Percentiles rank a stretch among this genome's conserved stretches.
phyloP scores from a whole-genome alignment of 2,888 invertebrate genomes.

The Spatulosminthurus flaviceps region DNA sequence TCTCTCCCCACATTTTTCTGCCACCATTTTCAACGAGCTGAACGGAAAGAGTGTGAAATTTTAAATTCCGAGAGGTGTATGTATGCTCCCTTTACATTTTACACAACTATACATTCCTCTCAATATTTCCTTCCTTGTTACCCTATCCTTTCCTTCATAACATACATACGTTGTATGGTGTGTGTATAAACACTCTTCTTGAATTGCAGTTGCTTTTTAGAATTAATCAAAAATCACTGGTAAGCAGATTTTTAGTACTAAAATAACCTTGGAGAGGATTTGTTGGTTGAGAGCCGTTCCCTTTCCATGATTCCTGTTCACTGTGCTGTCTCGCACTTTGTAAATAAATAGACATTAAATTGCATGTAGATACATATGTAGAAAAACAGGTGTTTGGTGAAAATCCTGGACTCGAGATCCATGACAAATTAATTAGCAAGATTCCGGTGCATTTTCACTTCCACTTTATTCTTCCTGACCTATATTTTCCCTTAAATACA shows the following conservation, averaged over 20 bases:
- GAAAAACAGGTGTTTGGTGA: no score
- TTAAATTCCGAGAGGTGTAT: background rate
- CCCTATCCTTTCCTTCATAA: no score
- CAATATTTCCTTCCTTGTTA: background rate
- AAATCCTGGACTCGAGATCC: background rate
- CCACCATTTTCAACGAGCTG: no score
- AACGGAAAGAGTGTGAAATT: constrained; percentile 14
- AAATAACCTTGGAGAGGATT: background rate
- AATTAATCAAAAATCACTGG: no score
- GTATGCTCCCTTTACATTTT: background rate
- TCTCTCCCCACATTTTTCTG: background rate
- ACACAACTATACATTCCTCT: background rate
- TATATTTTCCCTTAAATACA: background rate
- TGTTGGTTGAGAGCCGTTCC: background rate
- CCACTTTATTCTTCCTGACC: constrained; percentile 27
- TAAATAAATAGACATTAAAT: no score
- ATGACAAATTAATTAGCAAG: constrained; percentile 31
- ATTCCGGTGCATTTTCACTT: constrained; percentile 26
- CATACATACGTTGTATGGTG: no score
- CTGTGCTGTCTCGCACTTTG: no score
- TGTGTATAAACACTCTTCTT: no score
- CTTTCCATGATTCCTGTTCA: background rate
- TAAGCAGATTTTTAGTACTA: no score
- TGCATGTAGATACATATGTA: no score
- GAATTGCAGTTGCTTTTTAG: no score